Base-by-base conservation (phyloP, 1,140 invertebrate genomes). In the Apis laboriosa region DNA sequence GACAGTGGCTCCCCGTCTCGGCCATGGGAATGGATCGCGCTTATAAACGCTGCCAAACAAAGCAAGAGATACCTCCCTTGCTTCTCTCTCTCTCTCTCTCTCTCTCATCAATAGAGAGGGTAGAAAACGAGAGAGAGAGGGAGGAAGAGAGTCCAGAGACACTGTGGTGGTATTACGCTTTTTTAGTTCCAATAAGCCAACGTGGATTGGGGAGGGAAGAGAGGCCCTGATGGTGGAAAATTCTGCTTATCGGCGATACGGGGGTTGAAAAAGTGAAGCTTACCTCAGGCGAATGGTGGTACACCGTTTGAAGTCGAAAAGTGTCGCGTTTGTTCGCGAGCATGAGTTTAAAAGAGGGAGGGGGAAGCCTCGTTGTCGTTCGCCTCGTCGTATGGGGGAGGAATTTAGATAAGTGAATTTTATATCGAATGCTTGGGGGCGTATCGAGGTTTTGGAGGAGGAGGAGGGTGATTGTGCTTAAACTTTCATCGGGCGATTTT, bases 1-100 rank as follows among this genome's bases (percentile, higher is more conserved):
- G 61, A 77, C 80, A 76, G 88, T 88, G 76, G 86, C 74, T 74
- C 68, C 80, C 66, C 34, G 82, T 63, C 56, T 49, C 49, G n/a
- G 63, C 61, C 64, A 73, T 68, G 61, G 64, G 79, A 64, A 49
- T 68, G 75, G 85, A 84, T 86, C 78, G 66, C 43, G 17, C 58
- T 86, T 64, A 77, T 86, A 66, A 73, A 34, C 73, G 84, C 68
- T 43, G 24, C 85, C 81, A 73, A 82, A 82, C 78, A 28, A 74
- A 21, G 68, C 17, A 19, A 1, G 51, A 15, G 63, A 61, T 56
- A 17, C 11, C 11, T 34, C 17, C 11, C 58, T 21, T 4, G 19
- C 12, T 49, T 49, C 49, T 43, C 24, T 43, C n/a, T 17, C 43
- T 51, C 1, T 0, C 21, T 53, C 24, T 8, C 9, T 15, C 0